These are phyloP conservation scores for Mallotus villosus DNA, from an alignment of 2,797 vertebrate species.

Conservation along the genomic window DNA sequence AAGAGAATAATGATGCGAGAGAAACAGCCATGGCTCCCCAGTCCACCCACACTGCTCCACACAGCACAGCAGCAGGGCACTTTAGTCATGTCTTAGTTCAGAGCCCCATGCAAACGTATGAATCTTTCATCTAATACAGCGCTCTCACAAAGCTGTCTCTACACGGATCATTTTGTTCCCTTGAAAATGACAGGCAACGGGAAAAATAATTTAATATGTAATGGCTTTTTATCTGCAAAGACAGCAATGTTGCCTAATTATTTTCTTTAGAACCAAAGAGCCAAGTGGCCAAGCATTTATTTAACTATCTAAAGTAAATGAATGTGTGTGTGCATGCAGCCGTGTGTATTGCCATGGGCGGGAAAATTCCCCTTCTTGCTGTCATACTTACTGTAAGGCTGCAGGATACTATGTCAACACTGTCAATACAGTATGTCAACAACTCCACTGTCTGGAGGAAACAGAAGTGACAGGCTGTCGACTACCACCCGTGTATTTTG, in stretches of 20 bases:
- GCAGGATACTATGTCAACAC: conserved; percentile 51
- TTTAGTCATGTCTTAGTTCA: conserved; percentile 71
- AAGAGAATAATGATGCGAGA: conserved; percentile 52
- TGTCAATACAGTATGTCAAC: conserved; percentile 55
- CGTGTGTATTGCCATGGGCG: conserved; percentile 29
- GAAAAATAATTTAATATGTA: conserved; percentile 49
- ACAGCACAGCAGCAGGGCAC: conserved; percentile 59
- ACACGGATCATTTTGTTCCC: conserved; percentile 61
- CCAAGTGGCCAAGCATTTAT: conserved; percentile 46
- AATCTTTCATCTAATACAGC: conserved; percentile 70
- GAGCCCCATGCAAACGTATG: conserved; percentile 67
- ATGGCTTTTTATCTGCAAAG: conserved; percentile 45
- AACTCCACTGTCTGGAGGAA: conserved; percentile 45
- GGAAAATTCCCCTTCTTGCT: conserved; percentile 32
- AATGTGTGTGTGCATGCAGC: conserved; percentile 28
- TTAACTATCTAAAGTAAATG: conserved; percentile 42
- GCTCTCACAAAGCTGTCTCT: conserved; percentile 52
- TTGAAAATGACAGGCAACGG: conserved; percentile 55
- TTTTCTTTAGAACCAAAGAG: conserved; percentile 53
- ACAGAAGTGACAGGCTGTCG: conserved; percentile 51
- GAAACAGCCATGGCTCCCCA: conserved; percentile 67
- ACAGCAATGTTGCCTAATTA: conserved; percentile 57
- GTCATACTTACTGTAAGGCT: conserved; percentile 44
- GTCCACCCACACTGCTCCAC: conserved; percentile 70
- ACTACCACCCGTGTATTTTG: conserved; percentile 43